Conservation (phyloP, 2,888 invertebrate species). For the Xestia rhomboidea region DNA sequence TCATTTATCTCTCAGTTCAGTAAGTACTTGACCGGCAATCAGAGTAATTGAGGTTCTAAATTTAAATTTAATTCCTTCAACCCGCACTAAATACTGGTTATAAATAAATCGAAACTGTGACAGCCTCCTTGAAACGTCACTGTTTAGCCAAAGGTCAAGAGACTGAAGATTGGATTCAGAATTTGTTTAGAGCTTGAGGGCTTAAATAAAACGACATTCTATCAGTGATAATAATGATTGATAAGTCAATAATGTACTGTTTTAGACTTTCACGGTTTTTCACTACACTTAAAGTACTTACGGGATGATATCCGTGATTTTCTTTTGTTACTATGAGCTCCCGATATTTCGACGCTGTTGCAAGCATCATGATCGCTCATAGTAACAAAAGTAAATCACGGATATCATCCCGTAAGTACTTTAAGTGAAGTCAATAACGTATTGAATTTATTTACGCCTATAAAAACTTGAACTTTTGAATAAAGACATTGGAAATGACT, state of each 20-base stretch:
- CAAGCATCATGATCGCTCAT: no score
- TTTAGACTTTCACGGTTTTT: no score
- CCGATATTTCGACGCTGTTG: no score
- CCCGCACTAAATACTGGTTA: slow-evolving; percentile 57
- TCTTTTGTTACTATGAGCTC: no score
- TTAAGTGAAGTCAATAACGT: no score
- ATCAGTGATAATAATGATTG: not conserved
- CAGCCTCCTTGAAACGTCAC: slow-evolving; percentile 52
- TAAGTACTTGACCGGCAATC: slow-evolving; percentile 64
- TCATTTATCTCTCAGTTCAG: slow-evolving; percentile 38
- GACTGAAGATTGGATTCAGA: slow-evolving; percentile 16
- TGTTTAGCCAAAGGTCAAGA: slow-evolving; percentile 51
- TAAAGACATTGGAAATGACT: not conserved
- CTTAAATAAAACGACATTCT: not conserved
- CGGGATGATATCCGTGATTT: no score
- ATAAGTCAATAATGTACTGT: no score
- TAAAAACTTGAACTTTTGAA: not conserved
- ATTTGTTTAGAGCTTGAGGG: not conserved
- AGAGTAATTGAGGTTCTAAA: slow-evolving; percentile 68
- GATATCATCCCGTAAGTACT: no score
- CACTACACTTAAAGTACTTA: no score
- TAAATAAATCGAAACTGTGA: slow-evolving; percentile 66
- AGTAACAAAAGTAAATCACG: no score
- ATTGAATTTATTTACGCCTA: no score
- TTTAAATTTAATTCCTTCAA: slow-evolving; percentile 65